Conservation (phyloP, 2,113 vertebrate species). For the Mola mola region DNA sequence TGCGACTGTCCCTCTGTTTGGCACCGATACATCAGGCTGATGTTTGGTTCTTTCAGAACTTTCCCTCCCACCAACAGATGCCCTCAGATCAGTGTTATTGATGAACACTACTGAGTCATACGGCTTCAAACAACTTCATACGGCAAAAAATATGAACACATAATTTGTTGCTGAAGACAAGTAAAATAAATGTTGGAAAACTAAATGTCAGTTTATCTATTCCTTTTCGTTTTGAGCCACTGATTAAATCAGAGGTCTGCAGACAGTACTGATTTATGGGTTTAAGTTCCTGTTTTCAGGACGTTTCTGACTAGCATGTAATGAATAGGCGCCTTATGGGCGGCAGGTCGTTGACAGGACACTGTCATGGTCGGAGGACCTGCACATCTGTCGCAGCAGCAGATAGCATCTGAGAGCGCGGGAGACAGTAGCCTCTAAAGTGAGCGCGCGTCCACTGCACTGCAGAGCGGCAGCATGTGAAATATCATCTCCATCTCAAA, state of each 20-base stretch:
- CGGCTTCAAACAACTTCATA: too few species aligned
- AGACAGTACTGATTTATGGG: too few species aligned
- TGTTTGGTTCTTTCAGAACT: constrained; percentile 16
- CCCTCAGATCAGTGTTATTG: constrained; percentile 1
- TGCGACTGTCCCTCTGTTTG: constrained; percentile 30
- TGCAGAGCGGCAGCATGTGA: constrained; percentile 37
- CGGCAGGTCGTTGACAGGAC: neutral
- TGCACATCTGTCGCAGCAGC: constrained; percentile 26
- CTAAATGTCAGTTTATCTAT: too few species aligned
- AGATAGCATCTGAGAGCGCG: constrained; percentile 3
- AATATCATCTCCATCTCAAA: constrained; percentile 63
- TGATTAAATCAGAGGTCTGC: neutral
- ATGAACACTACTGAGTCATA: constrained; percentile 9
- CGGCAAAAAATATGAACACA: too few species aligned
- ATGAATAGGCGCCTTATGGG: neutral
- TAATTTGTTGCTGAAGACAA: too few species aligned
- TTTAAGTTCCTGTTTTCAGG: neutral
- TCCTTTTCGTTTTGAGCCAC: too few species aligned
- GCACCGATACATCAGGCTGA: constrained; percentile 3
- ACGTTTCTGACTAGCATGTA: neutral
- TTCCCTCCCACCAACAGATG: constrained; percentile 3
- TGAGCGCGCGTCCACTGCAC: neutral
- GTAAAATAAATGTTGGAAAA: too few species aligned
- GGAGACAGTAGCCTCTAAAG: constrained; percentile 13
- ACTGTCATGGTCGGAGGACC: constrained; percentile 11